Percentiles rank a stretch among this genome's conserved stretches.
Evolutionary conservation across 2,888 invertebrate genomes (phyloP).

Genomic region (Volucella bombylans): DNA sequence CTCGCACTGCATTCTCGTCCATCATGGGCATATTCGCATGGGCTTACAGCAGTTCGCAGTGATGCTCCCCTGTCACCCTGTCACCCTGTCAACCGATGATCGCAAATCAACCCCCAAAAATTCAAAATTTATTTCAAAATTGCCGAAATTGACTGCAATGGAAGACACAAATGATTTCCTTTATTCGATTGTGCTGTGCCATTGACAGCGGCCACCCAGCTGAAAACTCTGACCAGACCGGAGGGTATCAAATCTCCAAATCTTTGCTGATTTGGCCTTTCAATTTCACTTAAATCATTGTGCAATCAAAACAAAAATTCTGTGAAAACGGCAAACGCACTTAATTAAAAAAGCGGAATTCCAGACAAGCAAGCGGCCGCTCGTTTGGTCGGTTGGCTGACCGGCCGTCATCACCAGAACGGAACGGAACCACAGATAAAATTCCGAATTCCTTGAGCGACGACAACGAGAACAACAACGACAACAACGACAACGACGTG

Average conservation of each 20-base stretch:
- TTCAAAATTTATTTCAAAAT: conserved; percentile 56
- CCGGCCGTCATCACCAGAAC: conserved; percentile 29
- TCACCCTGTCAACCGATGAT: conserved; percentile 5
- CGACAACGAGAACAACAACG: conserved; percentile 7
- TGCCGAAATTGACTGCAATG: conserved; percentile 21
- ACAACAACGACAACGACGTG: conserved; percentile 31
- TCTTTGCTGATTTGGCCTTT: conserved; percentile 67
- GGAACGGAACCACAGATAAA: conserved; percentile 61
- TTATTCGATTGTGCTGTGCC: conserved; percentile 69
- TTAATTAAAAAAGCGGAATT: conserved; percentile 73
- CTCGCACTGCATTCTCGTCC: conserved; percentile 30
- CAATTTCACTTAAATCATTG: conserved; percentile 73
- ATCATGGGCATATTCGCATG: conserved; percentile 51
- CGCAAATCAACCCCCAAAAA: conserved; percentile 56
- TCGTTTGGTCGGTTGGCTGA: conserved; percentile 29
- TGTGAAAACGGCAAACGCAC: conserved; percentile 74
- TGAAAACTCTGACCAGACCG: conserved; percentile 13
- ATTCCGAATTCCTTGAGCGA: conserved; percentile 62
- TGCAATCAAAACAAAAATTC: conserved; percentile 73
- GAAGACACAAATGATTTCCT: conserved; percentile 61
- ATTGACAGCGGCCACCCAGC: conserved; percentile 72
- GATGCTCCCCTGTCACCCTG: conserved; percentile 37
- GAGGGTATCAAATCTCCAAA: conserved; percentile 70
- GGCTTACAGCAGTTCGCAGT: neutral
- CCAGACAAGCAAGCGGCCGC: conserved; percentile 50